A percentile compares a stretch with the other conserved stretches of the same genome.
Conservation (phyloP, 2,888 invertebrate genomes). For the Cryptus viduatorius region DNA sequence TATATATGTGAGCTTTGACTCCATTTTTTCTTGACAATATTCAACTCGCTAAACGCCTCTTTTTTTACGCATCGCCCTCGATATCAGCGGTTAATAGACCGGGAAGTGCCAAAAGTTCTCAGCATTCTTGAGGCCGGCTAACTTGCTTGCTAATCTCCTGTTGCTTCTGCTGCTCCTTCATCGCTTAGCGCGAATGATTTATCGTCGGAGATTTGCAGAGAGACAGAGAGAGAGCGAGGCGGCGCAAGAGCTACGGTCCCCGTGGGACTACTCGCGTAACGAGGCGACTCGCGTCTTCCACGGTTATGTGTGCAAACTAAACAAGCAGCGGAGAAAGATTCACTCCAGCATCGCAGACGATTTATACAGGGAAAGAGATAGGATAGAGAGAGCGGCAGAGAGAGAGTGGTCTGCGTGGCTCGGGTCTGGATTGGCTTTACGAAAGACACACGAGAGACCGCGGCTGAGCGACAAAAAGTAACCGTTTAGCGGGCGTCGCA, state of each 20-base stretch:
- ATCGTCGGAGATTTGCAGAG: constrained; percentile 50
- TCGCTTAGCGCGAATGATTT: constrained; percentile 63
- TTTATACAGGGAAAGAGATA: constrained; percentile 41
- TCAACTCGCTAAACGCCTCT: constrained; percentile 7
- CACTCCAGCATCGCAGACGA: constrained; percentile 43
- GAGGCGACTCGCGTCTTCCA: constrained; percentile 45
- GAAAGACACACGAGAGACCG: constrained; percentile 27
- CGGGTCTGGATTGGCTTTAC: constrained; percentile 58
- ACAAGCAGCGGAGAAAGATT: constrained; percentile 47
- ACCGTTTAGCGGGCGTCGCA: constrained; percentile 83
- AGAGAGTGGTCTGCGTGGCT: constrained; percentile 31
- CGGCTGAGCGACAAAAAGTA: constrained; percentile 77
- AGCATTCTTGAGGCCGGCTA: constrained; percentile 47
- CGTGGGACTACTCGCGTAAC: constrained; percentile 51
- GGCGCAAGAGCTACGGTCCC: constrained; percentile 33
- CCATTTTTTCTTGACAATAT: neutral
- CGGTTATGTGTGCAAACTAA: constrained; percentile 52
- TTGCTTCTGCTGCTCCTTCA: constrained; percentile 33
- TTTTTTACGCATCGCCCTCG: constrained; percentile 27
- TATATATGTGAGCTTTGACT: neutral
- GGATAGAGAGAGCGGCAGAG: constrained; percentile 28
- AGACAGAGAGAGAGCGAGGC: constrained; percentile 5
- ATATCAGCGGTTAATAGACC: constrained; percentile 63
- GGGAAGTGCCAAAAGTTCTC: constrained; percentile 62
- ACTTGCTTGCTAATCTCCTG: constrained; percentile 10